These are phyloP conservation scores for Paedocypris sp. DNA, from an alignment of 2,113 vertebrate species.

Conservation along the genomic window DNA sequence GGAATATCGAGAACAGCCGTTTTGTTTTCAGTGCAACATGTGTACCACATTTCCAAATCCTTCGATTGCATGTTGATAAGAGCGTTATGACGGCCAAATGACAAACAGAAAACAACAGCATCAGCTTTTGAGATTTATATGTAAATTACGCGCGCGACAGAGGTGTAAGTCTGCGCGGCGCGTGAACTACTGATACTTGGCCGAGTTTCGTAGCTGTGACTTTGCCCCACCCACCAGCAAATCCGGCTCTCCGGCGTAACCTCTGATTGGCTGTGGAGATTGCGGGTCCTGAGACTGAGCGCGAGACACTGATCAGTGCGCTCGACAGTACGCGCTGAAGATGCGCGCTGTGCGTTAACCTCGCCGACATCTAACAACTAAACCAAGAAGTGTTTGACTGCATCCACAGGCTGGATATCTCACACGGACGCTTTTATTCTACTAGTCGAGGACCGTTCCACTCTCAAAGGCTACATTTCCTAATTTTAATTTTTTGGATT, in stretches of 20 bases:
- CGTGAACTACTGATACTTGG: constrained; percentile 54
- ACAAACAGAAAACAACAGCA: too few relatives aligned
- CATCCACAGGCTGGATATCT: constrained; percentile 45
- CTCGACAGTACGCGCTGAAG: constrained; percentile 58
- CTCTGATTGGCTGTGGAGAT: constrained; percentile 47
- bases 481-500: constrained; percentile 26
- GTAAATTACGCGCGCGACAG: too few relatives aligned
- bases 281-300: constrained; percentile 66
- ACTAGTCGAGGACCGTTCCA: background rate
- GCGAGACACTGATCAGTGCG: constrained; percentile 52
- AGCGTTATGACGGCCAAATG: too few relatives aligned
- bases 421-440: constrained; percentile 31
- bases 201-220: constrained; percentile 48
- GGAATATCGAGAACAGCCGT: too few relatives aligned
- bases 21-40: too few relatives aligned
- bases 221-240: constrained; percentile 59
- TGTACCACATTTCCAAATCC: too few relatives aligned
- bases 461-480: constrained; percentile 2
- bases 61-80: too few relatives aligned
- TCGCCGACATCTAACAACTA: constrained; percentile 47
- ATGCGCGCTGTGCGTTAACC: constrained; percentile 53
- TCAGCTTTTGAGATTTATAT: too few relatives aligned
- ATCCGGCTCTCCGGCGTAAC: constrained; percentile 53
- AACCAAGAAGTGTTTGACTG: constrained; percentile 31
- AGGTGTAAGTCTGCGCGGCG: too few relatives aligned